phyloP scores from a whole-genome alignment of 2,113 vertebrate genomes.

The Synchiropus splendidus region DNA sequence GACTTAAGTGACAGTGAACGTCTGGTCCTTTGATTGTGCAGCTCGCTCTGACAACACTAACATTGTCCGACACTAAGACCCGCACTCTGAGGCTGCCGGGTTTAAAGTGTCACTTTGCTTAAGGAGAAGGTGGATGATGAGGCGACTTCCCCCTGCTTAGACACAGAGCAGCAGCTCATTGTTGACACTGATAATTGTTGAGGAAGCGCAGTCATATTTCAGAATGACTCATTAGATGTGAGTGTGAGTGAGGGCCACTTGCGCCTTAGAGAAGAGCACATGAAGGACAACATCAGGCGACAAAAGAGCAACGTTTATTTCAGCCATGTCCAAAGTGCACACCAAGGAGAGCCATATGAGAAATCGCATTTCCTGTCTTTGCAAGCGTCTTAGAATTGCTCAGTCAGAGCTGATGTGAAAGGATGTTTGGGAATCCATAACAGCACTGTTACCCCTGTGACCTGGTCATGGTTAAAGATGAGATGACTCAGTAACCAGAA shows the following conservation, averaged over 20 bases:
- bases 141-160: conserved; percentile 6
- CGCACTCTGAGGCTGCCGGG: conserved; percentile 16
- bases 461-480: no score
- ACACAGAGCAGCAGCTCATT: neutral
- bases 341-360: no score
- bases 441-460: no score
- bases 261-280: no score
- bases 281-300: no score
- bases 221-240: conserved; percentile 37
- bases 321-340: no score
- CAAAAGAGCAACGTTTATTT: no score
- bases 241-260: conserved; percentile 14
- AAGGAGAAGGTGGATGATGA: conserved; percentile 16
- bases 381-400: no score
- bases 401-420: no score
- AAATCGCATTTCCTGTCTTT: no score
- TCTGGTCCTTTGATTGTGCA: conserved; percentile 27
- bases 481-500: no score
- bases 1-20: conserved; percentile 34
- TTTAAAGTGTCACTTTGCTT: conserved; percentile 42
- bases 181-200: neutral
- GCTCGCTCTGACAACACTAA: conserved; percentile 16
- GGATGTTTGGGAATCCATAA: no score
- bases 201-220: conserved; percentile 1
- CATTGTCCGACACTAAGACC: conserved; percentile 48